These are phyloP conservation scores for Prorops nasuta DNA, from an alignment of 1,140 invertebrate species.

Conservation along the genomic window DNA sequence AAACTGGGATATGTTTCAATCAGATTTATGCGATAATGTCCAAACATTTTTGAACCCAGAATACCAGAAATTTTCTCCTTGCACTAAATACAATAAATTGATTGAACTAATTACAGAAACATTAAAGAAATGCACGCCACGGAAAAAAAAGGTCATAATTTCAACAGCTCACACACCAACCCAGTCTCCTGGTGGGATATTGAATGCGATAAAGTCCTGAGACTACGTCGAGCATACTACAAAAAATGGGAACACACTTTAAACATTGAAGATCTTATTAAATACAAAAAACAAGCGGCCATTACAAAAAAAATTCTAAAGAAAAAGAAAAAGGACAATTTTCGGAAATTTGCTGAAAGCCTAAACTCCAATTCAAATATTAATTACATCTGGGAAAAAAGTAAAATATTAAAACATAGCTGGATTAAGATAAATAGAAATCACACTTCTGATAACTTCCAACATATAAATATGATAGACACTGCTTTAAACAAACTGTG, in stretches of 20 bases:
- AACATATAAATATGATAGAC: no score
- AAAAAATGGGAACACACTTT: conserved; percentile 1
- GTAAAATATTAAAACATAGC: background rate
- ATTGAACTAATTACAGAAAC: background rate
- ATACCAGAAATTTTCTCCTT: background rate
- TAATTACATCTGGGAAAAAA: background rate
- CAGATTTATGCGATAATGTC: background rate
- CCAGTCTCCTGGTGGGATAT: conserved; percentile 5
- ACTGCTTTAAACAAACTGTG: no score
- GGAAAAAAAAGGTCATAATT: background rate
- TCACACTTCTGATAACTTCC: no score
- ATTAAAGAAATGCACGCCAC: background rate
- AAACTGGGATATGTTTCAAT: background rate
- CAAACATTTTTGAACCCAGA: background rate
- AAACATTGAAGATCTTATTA: background rate
- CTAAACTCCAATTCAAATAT: background rate
- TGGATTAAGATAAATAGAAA: background rate
- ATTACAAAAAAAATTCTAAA: background rate
- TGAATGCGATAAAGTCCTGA: background rate
- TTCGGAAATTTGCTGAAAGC: background rate
- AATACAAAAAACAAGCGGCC: background rate
- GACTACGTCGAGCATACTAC: background rate
- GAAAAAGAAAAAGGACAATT: background rate
- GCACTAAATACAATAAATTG: background rate
- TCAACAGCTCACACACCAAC: background rate